A percentile compares a stretch with the other conserved stretches of the same genome.
Conservation (phyloP, 2,113 vertebrate species). For the Struthio camelus region DNA sequence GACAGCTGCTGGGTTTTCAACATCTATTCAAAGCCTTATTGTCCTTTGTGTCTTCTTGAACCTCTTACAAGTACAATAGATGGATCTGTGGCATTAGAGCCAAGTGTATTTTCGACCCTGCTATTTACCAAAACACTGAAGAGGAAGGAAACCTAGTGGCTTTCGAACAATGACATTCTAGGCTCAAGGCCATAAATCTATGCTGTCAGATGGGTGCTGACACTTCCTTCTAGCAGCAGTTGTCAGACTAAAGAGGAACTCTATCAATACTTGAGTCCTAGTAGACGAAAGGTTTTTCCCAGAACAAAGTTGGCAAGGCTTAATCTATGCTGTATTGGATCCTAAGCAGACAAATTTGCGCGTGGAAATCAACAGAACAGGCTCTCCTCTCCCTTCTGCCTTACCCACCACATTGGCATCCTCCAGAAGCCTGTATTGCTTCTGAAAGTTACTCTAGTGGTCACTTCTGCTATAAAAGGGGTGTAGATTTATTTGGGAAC, state of each 20-base stretch:
- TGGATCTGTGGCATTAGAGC: neutral
- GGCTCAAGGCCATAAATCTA: neutral
- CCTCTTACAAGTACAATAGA: neutral
- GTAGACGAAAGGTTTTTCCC: neutral
- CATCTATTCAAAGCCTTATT: neutral
- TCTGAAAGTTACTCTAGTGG: neutral
- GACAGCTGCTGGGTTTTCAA: neutral
- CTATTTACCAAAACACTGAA: neutral
- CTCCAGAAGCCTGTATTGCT: neutral
- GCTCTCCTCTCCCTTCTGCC: neutral
- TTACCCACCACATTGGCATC: neutral
- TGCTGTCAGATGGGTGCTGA: neutral
- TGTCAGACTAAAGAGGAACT: neutral
- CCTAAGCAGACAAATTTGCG: neutral
- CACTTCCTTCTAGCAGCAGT: neutral
- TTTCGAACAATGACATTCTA: neutral
- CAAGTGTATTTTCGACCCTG: neutral
- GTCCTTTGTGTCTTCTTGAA: neutral
- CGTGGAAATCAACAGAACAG: neutral
- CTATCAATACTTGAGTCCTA: neutral
- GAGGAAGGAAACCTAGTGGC: neutral
- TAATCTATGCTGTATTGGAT: neutral
- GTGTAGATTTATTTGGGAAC: neutral
- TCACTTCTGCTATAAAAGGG: neutral
- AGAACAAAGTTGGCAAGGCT: neutral